Base-by-base conservation (phyloP, 2,113 vertebrate genomes). In the Willisornis vidua region DNA sequence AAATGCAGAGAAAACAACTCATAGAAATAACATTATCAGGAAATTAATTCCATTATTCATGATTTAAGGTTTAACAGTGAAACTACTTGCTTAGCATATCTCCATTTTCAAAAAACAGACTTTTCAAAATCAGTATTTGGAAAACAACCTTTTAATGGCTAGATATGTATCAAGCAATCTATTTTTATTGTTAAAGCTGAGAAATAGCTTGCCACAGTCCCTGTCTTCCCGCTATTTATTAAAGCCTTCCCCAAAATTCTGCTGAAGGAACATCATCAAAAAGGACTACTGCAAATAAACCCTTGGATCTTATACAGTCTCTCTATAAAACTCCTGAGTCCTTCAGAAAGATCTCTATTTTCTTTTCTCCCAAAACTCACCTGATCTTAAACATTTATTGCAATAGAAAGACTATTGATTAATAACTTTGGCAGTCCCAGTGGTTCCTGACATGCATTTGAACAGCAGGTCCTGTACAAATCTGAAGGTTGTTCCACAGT, bases 1-100 rank as follows among this genome's bases (percentile, higher is more conserved):
- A 96, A 95, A 87, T 58, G 75, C 76, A 93, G 76, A 97, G 67
- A 90, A 85, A 89, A 94, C 96, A 84, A 91, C 82, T 85, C 72
- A 96, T 39, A 93, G 77, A 79, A 45, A 62, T 2, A 88, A 65
- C 35, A 33, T 13, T 13, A 35, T 84, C 88, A 87, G 96, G 96
- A 96, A 96, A 92, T 94, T 86, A 93, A 87, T 96, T 97, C 94
- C 94, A 96, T 96, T 97, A 93, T 96, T 97, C 94, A 92, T 80
- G 61, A 68, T 68, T 88, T 83, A 72, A 85, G 17, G 45, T 48
- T 81, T 68, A 49, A 43, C 59, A 83, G 59, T 39, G 19, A 89
- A 83, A 83, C 25, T 68, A 62, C 65, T 33, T 90, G 57, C 57
- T 37, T 48, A 70, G 61, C 54, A 54, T 57, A 70, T 73, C 79